Evolutionary conservation across 2,888 invertebrate genomes (phyloP), one percentile per base, ranked within the genome.

Genomic region (Trilocha varians): DNA sequence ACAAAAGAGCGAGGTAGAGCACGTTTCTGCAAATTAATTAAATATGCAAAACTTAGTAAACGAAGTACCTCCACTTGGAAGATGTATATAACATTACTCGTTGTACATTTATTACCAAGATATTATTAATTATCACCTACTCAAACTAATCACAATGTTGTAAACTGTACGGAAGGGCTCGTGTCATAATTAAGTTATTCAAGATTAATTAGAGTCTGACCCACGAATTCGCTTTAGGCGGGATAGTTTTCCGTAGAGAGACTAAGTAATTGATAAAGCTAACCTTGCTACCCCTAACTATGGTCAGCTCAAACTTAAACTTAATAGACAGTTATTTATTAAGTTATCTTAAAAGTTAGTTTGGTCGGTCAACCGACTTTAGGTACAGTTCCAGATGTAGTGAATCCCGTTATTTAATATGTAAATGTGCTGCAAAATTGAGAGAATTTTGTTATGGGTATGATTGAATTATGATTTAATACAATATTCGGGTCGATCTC

Each of bases 221-320:
- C 55, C 51, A 44, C 38, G 47, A 49, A 43, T 50, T 42, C 44
- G 50, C 35, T 34, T 42, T 37, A 62, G 64, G 52, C 57, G 48
- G 57, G 46, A 57, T 41, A 49, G 52, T 48, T 55, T 62, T 64
- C 62, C 57, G 59, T 57, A 55, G 59, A 65, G 68, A 63, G 65
- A 51, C 62, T 76, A 66, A 73, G 69, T 78, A 76, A 78, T 78
- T 77, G 72, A 76, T 78, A 75, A 76, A 75, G 76, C 69, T 65
- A 70, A 69, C 72, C 66, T 65, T 63, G 55, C 61, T 58, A 56
- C 50, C 65, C 68, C 66, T 70, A 75, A 76, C 74, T 70, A 73
- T 65, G 67, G 69, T 65, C 62, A 69, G 61, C 60, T 59, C 56
- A 57, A 65, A 62, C 59, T 60, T 57, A 58, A 62, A 68, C 64